Conservation (phyloP, 2,888 invertebrate genomes). For the Drosophila lacicola region DNA sequence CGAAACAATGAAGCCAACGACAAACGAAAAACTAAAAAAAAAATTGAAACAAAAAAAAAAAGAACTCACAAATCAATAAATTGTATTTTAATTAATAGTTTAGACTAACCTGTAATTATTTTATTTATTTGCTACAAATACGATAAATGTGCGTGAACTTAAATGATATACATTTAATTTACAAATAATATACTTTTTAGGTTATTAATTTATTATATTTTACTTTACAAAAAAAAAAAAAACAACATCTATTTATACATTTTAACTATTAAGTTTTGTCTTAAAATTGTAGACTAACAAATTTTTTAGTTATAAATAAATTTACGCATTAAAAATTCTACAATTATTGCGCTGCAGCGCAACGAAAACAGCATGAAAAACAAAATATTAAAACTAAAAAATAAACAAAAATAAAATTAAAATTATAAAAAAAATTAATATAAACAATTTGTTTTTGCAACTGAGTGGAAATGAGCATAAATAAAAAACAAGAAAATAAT, state of each 20-base stretch:
- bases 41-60: conserved; percentile 3
- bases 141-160: conserved; percentile 58
- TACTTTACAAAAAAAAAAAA: conserved; percentile 9
- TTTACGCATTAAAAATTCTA: conserved; percentile 34
- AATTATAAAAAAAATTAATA: conserved; percentile 37
- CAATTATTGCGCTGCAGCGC: conserved; percentile 27
- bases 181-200: conserved; percentile 36
- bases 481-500: conserved; percentile 11
- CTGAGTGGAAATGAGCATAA: conserved; percentile 27
- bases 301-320: conserved; percentile 37
- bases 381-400: conserved; percentile 48
- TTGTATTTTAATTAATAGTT: conserved; percentile 60
- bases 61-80: conserved; percentile 60
- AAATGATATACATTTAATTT: conserved; percentile 40
- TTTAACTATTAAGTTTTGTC: conserved; percentile 38
- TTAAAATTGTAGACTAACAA: conserved; percentile 67
- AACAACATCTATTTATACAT: conserved; percentile 55
- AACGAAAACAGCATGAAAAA: conserved; percentile 60
- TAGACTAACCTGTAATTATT: conserved; percentile 55
- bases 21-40: conserved; percentile 31
- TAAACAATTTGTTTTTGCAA: conserved; percentile 31
- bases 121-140: conserved; percentile 47
- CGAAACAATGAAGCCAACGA: conserved; percentile 51
- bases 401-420: conserved; percentile 40
- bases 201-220: conserved; percentile 72